Percentiles rank a stretch among this genome's conserved stretches.
These are phyloP conservation scores for Drosophila gaucha DNA, from an alignment of 2,888 invertebrate genomes.

Conservation along the genomic window DNA sequence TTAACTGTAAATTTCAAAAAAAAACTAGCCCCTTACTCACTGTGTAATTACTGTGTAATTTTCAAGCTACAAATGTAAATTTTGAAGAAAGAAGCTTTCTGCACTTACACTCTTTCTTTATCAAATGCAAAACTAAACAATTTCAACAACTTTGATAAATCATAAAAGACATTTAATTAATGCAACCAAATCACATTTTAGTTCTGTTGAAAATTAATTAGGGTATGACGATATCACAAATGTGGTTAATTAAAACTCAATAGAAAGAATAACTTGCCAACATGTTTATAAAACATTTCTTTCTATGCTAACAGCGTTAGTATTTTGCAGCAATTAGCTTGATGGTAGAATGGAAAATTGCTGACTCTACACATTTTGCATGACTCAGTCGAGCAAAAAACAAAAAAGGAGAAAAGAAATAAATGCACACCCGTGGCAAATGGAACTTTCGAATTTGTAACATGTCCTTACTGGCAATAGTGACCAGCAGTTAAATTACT, in stretches of 20 bases:
- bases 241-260: background rate
- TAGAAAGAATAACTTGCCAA: background rate
- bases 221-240: background rate
- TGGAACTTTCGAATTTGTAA: constrained; percentile 36
- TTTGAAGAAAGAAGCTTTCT: too few relatives aligned
- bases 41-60: too few relatives aligned
- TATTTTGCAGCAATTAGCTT: constrained; percentile 16
- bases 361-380: constrained; percentile 59
- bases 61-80: too few relatives aligned
- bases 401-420: constrained; percentile 9
- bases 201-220: too few relatives aligned
- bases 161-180: too few relatives aligned
- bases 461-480: constrained; percentile 42
- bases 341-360: constrained; percentile 62
- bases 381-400: constrained; percentile 11
- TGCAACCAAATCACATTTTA: too few relatives aligned
- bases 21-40: too few relatives aligned
- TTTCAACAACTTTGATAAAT: too few relatives aligned
- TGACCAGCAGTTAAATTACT: constrained; percentile 76
- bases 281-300: background rate
- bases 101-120: too few relatives aligned
- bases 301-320: background rate
- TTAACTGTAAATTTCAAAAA: too few relatives aligned
- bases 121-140: too few relatives aligned
- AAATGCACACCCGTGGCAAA: constrained; percentile 48